A percentile compares a stretch with the other conserved stretches of the same genome.
phyloP scores from a whole-genome alignment of 2,888 invertebrate genomes.

The Megalurothrips usitatus region DNA sequence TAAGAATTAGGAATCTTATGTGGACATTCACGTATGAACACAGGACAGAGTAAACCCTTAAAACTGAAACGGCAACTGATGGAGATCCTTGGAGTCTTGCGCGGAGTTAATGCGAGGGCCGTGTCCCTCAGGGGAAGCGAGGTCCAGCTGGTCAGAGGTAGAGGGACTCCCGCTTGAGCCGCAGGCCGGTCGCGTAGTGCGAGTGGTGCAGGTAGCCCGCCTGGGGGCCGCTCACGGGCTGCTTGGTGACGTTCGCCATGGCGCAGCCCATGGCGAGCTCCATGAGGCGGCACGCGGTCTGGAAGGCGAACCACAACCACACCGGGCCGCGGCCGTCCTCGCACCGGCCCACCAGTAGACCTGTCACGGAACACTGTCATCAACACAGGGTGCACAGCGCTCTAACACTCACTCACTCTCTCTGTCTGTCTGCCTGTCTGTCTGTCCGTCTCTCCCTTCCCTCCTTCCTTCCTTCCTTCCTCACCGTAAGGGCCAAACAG shows the following conservation, averaged over 20 bases:
- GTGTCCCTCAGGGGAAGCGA: no score
- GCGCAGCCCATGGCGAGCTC: conserved; percentile 52
- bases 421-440: no score
- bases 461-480: conserved; percentile 9
- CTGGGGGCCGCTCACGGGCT: conserved; percentile 49
- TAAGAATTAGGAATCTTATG: no score
- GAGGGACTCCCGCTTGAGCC: conserved; percentile 46
- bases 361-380: neutral
- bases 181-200: conserved; percentile 44
- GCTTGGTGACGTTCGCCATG: conserved; percentile 54
- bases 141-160: conserved; percentile 43
- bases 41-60: neutral
- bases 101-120: no score
- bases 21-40: neutral
- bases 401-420: no score
- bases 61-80: neutral
- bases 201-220: conserved; percentile 43
- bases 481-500: conserved; percentile 53
- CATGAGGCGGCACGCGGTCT: conserved; percentile 50
- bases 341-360: neutral
- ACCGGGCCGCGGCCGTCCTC: conserved; percentile 41
- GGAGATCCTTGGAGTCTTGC: no score
- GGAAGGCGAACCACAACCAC: conserved; percentile 55
- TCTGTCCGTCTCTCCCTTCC: no score
- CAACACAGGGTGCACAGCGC: no score